Conservation (phyloP, 1,140 invertebrate genomes). For the Calephelis nemesis region DNA sequence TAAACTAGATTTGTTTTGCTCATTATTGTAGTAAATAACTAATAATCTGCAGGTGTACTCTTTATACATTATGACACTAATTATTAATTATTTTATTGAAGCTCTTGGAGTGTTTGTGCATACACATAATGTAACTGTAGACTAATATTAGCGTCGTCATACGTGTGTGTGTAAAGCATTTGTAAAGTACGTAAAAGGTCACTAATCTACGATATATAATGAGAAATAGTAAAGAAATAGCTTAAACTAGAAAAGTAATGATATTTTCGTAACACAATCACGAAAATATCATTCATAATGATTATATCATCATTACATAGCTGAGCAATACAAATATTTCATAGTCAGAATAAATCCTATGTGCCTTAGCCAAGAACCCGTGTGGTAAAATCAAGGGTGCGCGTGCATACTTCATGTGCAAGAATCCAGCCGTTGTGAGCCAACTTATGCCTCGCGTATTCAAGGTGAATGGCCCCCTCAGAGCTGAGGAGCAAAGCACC, state of each 20-base stretch:
- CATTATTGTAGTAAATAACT: background rate
- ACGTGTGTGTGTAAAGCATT: no score
- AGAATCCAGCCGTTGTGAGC: conserved; percentile 80
- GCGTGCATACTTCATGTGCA: conserved; percentile 77
- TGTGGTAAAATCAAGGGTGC: conserved; percentile 44
- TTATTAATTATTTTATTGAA: no score
- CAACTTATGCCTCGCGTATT: conserved; percentile 99
- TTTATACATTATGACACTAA: no score
- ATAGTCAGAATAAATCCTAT: background rate
- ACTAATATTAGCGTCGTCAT: no score
- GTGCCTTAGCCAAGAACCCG: conserved; percentile 28
- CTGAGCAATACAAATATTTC: conserved; percentile 5
- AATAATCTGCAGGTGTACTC: background rate
- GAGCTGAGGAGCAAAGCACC: conserved; percentile 96
- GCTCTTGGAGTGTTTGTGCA: no score
- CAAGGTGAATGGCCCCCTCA: conserved; percentile 97
- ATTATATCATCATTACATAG: background rate
- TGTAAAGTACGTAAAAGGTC: no score
- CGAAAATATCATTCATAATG: background rate
- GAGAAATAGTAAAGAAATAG: no score
- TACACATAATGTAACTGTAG: no score
- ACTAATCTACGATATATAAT: no score
- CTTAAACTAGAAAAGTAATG: no score
- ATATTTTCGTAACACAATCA: no score
- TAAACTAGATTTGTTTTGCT: conserved; percentile 1